Percentiles rank a stretch among this genome's conserved stretches.
Conservation (phyloP, 1,140 invertebrate genomes). For the Dendroctonus ponderosae region DNA sequence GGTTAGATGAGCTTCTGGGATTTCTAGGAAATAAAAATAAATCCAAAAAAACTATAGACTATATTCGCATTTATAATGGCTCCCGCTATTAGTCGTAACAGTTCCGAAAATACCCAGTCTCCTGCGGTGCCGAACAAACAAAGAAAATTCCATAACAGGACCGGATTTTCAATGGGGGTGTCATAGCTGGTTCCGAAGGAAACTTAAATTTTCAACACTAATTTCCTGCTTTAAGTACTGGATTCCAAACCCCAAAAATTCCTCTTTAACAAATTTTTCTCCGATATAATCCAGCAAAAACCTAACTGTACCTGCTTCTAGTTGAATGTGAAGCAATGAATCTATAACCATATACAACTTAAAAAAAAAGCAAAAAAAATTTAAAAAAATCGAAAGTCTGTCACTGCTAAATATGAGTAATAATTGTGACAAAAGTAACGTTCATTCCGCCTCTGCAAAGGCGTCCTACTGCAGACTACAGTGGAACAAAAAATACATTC, state of each 20-base stretch:
- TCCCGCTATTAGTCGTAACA: slow-evolving; percentile 28
- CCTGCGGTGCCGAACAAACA: slow-evolving; percentile 29
- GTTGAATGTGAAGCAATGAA: background rate
- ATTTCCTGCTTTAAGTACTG: too few species aligned
- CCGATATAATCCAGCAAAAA: background rate
- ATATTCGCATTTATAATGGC: slow-evolving; percentile 29
- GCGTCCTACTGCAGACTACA: slow-evolving; percentile 12
- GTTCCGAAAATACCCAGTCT: slow-evolving; percentile 35
- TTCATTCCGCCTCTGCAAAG: background rate
- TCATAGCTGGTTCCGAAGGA: background rate
- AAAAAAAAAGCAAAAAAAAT: too few species aligned
- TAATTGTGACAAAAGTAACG: background rate
- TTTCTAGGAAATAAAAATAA: slow-evolving; percentile 28
- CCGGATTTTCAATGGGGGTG: background rate
- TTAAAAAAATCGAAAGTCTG: too few species aligned
- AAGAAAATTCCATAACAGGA: slow-evolving; percentile 26
- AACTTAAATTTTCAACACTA: background rate
- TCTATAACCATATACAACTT: background rate
- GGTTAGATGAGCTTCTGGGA: slow-evolving; percentile 21
- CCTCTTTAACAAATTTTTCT: too few species aligned
- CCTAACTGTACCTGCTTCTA: too few species aligned
- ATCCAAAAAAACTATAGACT: slow-evolving; percentile 17
- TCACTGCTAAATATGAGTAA: too few species aligned
- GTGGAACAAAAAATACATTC: slow-evolving; percentile 31
- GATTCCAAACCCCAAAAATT: too few species aligned